Conservation (phyloP, 2,797 vertebrate species). For the Harpagifer antarcticus region DNA sequence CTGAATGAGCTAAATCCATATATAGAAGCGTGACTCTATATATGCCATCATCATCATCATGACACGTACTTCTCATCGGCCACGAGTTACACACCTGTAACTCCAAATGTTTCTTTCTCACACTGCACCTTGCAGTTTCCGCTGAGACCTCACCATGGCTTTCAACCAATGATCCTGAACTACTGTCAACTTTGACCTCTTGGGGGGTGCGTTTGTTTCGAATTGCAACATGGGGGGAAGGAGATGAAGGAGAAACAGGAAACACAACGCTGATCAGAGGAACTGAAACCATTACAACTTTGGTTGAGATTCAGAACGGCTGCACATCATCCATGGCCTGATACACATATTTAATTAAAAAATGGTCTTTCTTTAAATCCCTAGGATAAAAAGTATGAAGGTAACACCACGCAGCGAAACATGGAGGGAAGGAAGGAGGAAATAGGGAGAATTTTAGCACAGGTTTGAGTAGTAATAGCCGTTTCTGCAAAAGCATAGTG, state of each 20-base stretch:
- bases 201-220: slow-evolving; percentile 71
- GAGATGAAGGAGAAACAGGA: slow-evolving; percentile 70
- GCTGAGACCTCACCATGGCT: slow-evolving; percentile 77
- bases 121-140: slow-evolving; percentile 80
- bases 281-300: slow-evolving; percentile 37
- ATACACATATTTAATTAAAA: slow-evolving; percentile 5
- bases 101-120: slow-evolving; percentile 81
- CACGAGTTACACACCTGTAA: slow-evolving; percentile 85
- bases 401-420: slow-evolving; percentile 21
- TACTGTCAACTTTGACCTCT: slow-evolving; percentile 82
- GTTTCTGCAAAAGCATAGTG: slow-evolving; percentile 44
- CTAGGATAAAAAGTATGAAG: slow-evolving; percentile 16
- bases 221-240: slow-evolving; percentile 53
- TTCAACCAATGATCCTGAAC: slow-evolving; percentile 76
- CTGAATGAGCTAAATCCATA: slow-evolving; percentile 74
- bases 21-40: slow-evolving; percentile 86
- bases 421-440: slow-evolving; percentile 28
- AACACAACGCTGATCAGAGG: slow-evolving; percentile 67
- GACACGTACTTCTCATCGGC: slow-evolving; percentile 73
- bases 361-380: not conserved
- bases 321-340: not conserved
- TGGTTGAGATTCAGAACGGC: slow-evolving; percentile 27
- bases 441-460: slow-evolving; percentile 59
- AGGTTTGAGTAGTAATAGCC: slow-evolving; percentile 45
- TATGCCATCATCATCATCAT: slow-evolving; percentile 74